Percentiles rank a stretch among this genome's conserved stretches.
These are phyloP conservation scores for Calcarius lapponicus DNA, from an alignment of 2,797 vertebrate species.

Conservation along the genomic window DNA sequence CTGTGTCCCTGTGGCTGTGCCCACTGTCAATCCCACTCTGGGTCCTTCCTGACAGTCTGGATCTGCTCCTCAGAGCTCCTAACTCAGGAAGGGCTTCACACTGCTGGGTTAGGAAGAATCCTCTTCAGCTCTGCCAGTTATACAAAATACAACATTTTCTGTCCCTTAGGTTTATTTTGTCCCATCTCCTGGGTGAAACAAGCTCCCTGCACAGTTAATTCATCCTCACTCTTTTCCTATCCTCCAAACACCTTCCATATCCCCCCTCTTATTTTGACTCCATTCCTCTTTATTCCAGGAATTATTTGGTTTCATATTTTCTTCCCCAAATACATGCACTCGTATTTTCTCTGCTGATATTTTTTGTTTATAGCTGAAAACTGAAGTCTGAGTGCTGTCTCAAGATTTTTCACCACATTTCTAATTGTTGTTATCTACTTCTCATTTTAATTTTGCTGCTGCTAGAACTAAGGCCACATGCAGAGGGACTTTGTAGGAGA, in stretches of 20 bases:
- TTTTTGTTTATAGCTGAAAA: not conserved
- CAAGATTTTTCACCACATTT: not conserved
- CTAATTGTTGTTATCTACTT: not conserved
- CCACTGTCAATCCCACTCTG: rapidly evolving
- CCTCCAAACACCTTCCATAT: not conserved
- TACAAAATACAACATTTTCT: not conserved
- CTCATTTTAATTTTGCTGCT: not conserved
- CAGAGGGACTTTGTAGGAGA: not conserved
- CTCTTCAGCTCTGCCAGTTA: not conserved
- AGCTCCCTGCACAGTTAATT: not conserved
- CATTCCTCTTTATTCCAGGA: not conserved
- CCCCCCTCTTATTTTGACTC: not conserved
- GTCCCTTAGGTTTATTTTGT: not conserved
- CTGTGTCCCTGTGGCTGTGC: not conserved
- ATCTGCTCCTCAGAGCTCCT: not conserved
- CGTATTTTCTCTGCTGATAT: not conserved
- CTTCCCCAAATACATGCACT: not conserved
- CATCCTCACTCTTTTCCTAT: not conserved
- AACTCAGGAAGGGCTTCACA: not conserved
- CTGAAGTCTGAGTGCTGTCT: not conserved
- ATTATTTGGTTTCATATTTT: rapidly evolving
- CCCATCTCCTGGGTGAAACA: not conserved
- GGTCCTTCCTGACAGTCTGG: not conserved
- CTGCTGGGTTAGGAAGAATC: not conserved
- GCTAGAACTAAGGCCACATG: not conserved